Conservation (phyloP, 2,888 invertebrate species). For the Petrolisthes manimaculis region DNA sequence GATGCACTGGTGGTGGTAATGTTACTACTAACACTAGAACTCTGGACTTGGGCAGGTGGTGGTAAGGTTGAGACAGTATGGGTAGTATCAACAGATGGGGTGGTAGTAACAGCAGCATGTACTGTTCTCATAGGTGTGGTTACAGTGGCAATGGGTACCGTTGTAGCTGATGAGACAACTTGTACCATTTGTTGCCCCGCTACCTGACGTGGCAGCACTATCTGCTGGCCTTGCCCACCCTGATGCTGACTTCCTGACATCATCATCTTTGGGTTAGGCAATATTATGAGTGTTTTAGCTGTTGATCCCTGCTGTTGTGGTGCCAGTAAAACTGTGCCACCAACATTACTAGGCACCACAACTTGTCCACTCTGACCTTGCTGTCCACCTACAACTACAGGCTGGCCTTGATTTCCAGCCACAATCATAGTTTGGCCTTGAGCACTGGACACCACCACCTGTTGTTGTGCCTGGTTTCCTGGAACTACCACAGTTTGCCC, state of each 20-base stretch:
- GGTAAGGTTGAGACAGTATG: slow-evolving; percentile 29
- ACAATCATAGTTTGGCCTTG: slow-evolving; percentile 58
- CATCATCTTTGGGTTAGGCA: slow-evolving; percentile 62
- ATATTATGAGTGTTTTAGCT: slow-evolving; percentile 59
- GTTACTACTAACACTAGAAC: slow-evolving; percentile 36
- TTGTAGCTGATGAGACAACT: slow-evolving; percentile 39
- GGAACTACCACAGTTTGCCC: slow-evolving; percentile 62
- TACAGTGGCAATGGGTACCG: slow-evolving; percentile 36
- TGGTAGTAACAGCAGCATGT: slow-evolving; percentile 3
- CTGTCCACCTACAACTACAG: slow-evolving; percentile 59
- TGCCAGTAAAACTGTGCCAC: slow-evolving; percentile 56
- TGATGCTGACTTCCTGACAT: slow-evolving; percentile 56
- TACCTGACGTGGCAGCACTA: slow-evolving; percentile 63
- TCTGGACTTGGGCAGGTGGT: slow-evolving; percentile 39
- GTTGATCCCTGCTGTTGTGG: slow-evolving; percentile 60
- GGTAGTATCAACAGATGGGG: slow-evolving; percentile 28
- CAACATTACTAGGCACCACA: slow-evolving; percentile 68
- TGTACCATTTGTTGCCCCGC: slow-evolving; percentile 52
- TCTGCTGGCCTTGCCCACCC: slow-evolving; percentile 49
- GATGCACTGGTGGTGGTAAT: slow-evolving; percentile 54
- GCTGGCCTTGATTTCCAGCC: slow-evolving; percentile 55
- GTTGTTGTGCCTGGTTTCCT: slow-evolving; percentile 55
- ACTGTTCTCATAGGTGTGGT: slow-evolving; percentile 52
- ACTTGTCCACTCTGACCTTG: slow-evolving; percentile 67
- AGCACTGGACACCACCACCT: slow-evolving; percentile 55